Percentiles rank a stretch among this genome's conserved stretches.
Evolutionary conservation across 2,888 invertebrate species (phyloP).

Genomic region (Limnephilus marmoratus): DNA sequence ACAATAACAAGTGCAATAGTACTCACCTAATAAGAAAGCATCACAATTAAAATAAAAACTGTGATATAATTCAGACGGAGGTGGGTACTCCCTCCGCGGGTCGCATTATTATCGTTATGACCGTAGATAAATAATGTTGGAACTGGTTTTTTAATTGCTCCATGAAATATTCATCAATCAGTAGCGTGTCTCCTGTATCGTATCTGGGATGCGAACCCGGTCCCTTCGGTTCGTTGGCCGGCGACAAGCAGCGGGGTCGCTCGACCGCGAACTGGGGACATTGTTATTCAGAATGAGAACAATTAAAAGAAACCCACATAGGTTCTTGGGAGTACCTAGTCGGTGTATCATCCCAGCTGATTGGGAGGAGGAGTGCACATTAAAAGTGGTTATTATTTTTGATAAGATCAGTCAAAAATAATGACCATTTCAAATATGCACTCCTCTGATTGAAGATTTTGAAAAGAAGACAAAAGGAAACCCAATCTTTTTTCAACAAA

Average conservation of each 20-base stretch:
- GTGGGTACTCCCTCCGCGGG: neutral
- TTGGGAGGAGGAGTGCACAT: neutral
- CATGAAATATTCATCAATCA: conserved; percentile 63
- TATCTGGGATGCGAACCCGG: neutral
- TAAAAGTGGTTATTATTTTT: neutral
- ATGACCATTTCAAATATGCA: too few species aligned
- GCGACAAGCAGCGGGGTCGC: conserved; percentile 13
- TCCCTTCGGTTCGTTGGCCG: conserved; percentile 29
- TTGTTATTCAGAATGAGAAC: conserved; percentile 3
- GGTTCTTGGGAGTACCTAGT: neutral
- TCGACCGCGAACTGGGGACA: conserved; percentile 31
- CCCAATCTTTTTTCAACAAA: neutral
- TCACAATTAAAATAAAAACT: neutral
- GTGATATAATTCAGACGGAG: neutral
- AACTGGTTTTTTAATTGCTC: conserved; percentile 55
- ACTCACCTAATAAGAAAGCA: neutral
- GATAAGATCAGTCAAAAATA: neutral
- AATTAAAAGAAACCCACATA: neutral
- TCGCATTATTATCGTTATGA: conserved; percentile 22
- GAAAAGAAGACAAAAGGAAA: neutral
- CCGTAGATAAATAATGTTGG: conserved; percentile 40
- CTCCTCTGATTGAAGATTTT: too few species aligned
- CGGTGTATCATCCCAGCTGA: neutral
- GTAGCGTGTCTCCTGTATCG: conserved; percentile 43
- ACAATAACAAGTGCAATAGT: neutral